These are phyloP conservation scores for Latrodectus hesperus DNA, from an alignment of 2,888 invertebrate species.

Conservation along the genomic window DNA sequence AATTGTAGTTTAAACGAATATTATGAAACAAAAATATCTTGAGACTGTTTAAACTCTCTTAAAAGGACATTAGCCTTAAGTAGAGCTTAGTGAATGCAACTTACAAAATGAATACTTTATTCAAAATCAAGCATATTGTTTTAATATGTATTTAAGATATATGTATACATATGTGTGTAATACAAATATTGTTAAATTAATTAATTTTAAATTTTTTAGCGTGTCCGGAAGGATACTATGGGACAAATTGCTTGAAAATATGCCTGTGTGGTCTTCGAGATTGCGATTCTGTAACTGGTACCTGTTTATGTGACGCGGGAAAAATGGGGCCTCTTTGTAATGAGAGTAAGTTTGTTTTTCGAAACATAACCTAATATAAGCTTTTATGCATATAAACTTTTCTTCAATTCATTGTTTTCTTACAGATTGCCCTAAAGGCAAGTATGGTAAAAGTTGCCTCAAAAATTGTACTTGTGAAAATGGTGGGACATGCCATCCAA, in stretches of 20 bases:
- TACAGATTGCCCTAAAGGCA: slow-evolving; percentile 72
- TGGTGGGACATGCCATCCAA: slow-evolving; percentile 56
- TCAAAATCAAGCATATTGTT: too few species aligned
- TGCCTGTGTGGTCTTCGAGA: slow-evolving; percentile 70
- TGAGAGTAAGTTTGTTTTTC: slow-evolving; percentile 39
- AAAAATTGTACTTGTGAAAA: slow-evolving; percentile 70
- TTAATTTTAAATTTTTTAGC: slow-evolving; percentile 16
- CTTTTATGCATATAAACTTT: neutral
- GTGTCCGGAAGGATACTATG: slow-evolving; percentile 67
- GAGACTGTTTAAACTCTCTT: too few species aligned
- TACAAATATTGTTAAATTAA: too few species aligned
- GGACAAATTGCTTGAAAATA: slow-evolving; percentile 64
- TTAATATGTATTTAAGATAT: too few species aligned
- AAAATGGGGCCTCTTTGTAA: slow-evolving; percentile 75
- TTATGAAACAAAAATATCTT: too few species aligned
- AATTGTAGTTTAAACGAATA: too few species aligned
- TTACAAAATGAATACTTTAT: too few species aligned
- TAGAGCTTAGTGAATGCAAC: too few species aligned
- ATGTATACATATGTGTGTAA: too few species aligned
- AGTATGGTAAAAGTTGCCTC: slow-evolving; percentile 75
- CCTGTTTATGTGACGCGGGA: slow-evolving; percentile 76
- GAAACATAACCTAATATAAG: neutral
- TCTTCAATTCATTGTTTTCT: neutral
- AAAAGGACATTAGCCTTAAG: too few species aligned
- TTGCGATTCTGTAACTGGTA: slow-evolving; percentile 75